Conservation (phyloP, 2,888 invertebrate species). For the Aplocera efformata region DNA sequence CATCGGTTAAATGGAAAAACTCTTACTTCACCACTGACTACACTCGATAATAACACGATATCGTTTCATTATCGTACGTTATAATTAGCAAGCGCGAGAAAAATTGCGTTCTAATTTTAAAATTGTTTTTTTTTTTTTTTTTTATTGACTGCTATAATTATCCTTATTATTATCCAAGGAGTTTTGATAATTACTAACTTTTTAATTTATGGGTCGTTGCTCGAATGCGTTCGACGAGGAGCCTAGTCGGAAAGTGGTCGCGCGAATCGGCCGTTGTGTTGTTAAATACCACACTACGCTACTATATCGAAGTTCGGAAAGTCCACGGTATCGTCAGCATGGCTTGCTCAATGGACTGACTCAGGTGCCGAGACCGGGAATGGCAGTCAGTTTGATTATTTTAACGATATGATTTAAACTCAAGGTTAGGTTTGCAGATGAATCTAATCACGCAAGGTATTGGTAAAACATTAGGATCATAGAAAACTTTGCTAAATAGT, state of each 20-base stretch:
- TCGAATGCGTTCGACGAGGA: slow-evolving; percentile 61
- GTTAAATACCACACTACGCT: slow-evolving; percentile 76
- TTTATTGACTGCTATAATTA: slow-evolving; percentile 5
- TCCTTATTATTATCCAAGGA: background rate
- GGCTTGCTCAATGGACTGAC: slow-evolving; percentile 19
- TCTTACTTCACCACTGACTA: slow-evolving; percentile 54
- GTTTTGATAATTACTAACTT: slow-evolving; percentile 38
- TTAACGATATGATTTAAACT: slow-evolving; percentile 14
- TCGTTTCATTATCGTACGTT: slow-evolving; percentile 27
- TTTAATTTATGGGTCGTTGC: slow-evolving; percentile 38
- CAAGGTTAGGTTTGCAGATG: slow-evolving; percentile 16
- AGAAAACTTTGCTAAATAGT: no score
- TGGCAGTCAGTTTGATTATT: slow-evolving; percentile 5
- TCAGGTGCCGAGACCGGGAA: slow-evolving; percentile 9
- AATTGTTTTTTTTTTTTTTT: slow-evolving; percentile 22
- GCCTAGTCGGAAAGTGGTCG: slow-evolving; percentile 67
- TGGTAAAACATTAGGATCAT: background rate
- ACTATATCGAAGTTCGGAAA: slow-evolving; percentile 62
- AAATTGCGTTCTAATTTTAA: slow-evolving; percentile 32
- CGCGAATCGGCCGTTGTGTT: slow-evolving; percentile 61
- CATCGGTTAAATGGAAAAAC: slow-evolving; percentile 59
- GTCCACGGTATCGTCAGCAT: slow-evolving; percentile 32
- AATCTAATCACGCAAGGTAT: background rate
- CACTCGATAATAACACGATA: slow-evolving; percentile 48
- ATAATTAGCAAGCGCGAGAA: slow-evolving; percentile 39